Evolutionary conservation across 2,888 invertebrate genomes (phyloP).

Genomic region (Eristalis arbustorum): DNA sequence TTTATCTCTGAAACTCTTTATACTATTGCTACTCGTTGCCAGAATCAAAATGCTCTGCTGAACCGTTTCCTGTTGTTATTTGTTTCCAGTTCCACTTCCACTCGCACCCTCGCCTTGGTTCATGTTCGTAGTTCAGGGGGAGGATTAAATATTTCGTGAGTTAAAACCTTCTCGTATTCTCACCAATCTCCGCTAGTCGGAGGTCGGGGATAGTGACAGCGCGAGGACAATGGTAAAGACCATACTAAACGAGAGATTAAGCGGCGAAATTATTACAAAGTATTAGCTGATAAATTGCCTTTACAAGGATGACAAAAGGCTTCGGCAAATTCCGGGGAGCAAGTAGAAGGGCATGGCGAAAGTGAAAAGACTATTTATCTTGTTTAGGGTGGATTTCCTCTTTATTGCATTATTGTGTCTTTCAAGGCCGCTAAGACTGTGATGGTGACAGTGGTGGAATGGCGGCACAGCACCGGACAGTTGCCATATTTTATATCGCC

Average conservation of each 20-base stretch:
- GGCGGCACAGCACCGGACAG: not conserved
- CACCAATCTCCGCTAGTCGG: not conserved
- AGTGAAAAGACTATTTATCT: slow-evolving; percentile 25
- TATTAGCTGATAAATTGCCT: slow-evolving; percentile 46
- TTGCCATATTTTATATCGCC: slow-evolving; percentile 10
- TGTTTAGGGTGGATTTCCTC: not conserved
- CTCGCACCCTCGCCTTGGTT: not conserved
- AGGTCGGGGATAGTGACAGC: not conserved
- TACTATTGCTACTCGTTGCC: not conserved
- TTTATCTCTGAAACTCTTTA: not conserved
- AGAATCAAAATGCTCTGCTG: slow-evolving; percentile 12
- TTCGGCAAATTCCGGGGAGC: not conserved
- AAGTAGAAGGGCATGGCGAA: not conserved
- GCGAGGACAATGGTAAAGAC: slow-evolving; percentile 17
- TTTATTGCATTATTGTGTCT: slow-evolving; percentile 16
- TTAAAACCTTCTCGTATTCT: not conserved
- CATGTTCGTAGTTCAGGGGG: not conserved
- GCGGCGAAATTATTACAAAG: slow-evolving; percentile 33
- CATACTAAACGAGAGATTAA: slow-evolving; percentile 36
- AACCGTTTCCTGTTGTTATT: slow-evolving; percentile 24
- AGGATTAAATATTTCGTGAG: not conserved
- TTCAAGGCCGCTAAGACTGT: not conserved
- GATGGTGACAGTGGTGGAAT: not conserved
- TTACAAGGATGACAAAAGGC: slow-evolving; percentile 21
- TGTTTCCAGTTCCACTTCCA: not conserved